Percentiles rank a stretch among this genome's conserved stretches.
Conservation (phyloP, 2,888 invertebrate species). For the Pelosia muscerda region DNA sequence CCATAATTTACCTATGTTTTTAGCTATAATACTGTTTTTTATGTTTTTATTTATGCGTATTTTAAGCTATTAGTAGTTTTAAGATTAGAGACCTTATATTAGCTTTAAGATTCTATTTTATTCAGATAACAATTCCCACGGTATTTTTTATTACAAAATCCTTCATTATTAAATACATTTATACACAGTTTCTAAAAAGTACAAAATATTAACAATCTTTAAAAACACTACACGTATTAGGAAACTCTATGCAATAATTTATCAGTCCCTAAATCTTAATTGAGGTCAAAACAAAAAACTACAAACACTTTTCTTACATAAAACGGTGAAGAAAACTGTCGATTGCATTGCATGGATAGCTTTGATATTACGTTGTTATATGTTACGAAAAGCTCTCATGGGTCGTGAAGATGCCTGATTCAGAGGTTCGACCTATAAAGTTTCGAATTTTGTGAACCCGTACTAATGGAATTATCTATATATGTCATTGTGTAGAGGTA, state of each 20-base stretch:
- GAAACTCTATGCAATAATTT: too few relatives aligned
- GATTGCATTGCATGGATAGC: slow-evolving; percentile 28
- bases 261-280: too few relatives aligned
- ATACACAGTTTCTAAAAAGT: too few relatives aligned
- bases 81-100: neutral
- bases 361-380: slow-evolving; percentile 10
- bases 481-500: too few relatives aligned
- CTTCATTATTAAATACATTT: too few relatives aligned
- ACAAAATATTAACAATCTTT: too few relatives aligned
- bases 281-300: neutral
- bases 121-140: neutral
- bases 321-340: slow-evolving; percentile 19
- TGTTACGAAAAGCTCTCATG: slow-evolving; percentile 18
- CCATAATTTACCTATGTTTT: too few relatives aligned
- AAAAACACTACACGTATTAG: too few relatives aligned
- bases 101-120: neutral
- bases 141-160: neutral
- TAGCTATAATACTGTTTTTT: too few relatives aligned
- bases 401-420: slow-evolving; percentile 23
- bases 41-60: too few relatives aligned
- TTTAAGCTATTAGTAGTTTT: neutral
- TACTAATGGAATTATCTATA: too few relatives aligned
- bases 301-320: slow-evolving; percentile 23
- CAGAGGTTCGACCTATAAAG: slow-evolving; percentile 19
- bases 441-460: too few relatives aligned